Evolutionary conservation across 2,888 invertebrate genomes (phyloP), one percentile per base, ranked within the genome.

Genomic region (Embidobia sp.): DNA sequence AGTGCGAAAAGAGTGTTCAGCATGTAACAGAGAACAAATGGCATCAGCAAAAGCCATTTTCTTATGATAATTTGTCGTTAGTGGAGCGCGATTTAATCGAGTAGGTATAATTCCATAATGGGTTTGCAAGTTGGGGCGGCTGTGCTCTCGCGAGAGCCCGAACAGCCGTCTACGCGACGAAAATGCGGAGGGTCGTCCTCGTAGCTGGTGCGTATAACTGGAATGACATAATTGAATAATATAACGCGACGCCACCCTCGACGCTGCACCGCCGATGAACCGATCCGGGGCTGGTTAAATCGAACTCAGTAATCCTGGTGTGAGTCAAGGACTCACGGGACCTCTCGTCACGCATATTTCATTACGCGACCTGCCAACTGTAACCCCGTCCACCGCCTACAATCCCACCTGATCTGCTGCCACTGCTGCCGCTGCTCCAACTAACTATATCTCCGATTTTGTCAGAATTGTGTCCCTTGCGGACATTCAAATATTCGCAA

Each of bases 191-290:
- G 73, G 78, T 76, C 64, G 74, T 77, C 78, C 73, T 79, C 78
- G 77, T 77, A 80, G 82, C 82, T 81, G 83, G 81, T 79, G 85
- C 86, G 86, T 86, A 85, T 85, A 86, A 86, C 87, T 83, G 80
- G 85, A 85, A 88, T 87, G 87, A 86, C 87, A 87, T 88, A 88
- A 88, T 89, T 89, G 87, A 89, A 89, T 89, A 86, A 88, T 88
- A 88, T 88, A 88, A 87, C 85, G 84, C 61, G 80, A 72, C 76
- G 80, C 80, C 79, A 83, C 82, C 83, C 84, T 83, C 81, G 59
- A 64, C 69, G 77, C 78, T 79, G 69, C 31, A 42, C 40, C 57
- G 57, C 73, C 63, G 74, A 75, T 78, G 76, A 77, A 75, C 83
- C 64, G 79, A 82, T 80, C 80, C 63, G 49, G 44, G 19, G 46